Evolutionary conservation across 2,113 vertebrate genomes (phyloP).

Genomic region (Epinephelus cyanopodus): DNA sequence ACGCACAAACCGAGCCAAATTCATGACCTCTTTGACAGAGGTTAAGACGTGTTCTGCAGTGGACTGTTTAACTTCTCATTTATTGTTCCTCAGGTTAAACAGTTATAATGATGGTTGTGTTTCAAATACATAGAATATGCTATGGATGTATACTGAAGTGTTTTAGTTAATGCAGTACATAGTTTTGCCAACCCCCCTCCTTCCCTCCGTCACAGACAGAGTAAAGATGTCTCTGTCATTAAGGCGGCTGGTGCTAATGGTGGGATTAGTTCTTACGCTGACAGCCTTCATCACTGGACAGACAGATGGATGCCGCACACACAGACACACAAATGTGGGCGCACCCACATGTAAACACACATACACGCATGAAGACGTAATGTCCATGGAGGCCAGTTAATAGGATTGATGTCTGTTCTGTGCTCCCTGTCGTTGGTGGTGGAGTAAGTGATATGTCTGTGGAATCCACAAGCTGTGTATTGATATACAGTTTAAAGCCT

Average conservation of each 20-base stretch:
- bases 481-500: not conserved
- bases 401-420: conserved; percentile 37
- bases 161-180: not conserved
- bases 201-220: conserved; percentile 16
- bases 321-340: conserved; percentile 58
- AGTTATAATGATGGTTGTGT: not conserved
- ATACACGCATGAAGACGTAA: conserved; percentile 39
- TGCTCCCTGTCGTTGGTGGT: conserved; percentile 1
- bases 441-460: conserved; percentile 22
- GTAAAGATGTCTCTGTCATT: conserved; percentile 69
- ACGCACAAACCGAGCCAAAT: no score
- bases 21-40: no score
- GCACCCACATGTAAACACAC: conserved; percentile 51
- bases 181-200: no score
- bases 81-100: not conserved
- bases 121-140: not conserved
- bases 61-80: not conserved
- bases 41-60: not conserved
- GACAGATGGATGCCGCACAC: conserved; percentile 68
- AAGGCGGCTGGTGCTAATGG: conserved; percentile 74
- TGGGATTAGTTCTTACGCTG: conserved; percentile 79
- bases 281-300: conserved; percentile 76
- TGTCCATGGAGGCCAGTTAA: conserved; percentile 37
- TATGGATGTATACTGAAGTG: not conserved
- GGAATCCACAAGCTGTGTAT: conserved; percentile 42